Conservation (phyloP, 2,797 vertebrate genomes). For the Acrossocheilus fasciatus region DNA sequence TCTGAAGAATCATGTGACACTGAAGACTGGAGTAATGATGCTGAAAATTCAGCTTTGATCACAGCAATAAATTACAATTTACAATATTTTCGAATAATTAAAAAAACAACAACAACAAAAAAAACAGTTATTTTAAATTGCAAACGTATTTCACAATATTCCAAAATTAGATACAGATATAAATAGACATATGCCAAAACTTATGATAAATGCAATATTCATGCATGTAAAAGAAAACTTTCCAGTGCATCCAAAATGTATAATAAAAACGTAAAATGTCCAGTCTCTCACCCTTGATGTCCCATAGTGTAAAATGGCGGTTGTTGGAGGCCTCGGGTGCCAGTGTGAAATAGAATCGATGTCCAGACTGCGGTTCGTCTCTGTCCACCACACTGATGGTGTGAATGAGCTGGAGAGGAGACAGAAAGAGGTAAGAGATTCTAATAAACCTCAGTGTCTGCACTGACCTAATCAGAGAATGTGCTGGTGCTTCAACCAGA, state of each 20-base stretch:
- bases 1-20: background rate
- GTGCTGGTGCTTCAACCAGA: background rate
- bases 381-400: conserved; percentile 96
- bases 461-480: background rate
- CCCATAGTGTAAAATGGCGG: conserved; percentile 91
- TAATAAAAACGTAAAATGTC: background rate
- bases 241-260: background rate
- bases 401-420: conserved; percentile 88
- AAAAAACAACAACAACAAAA: no score
- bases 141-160: background rate
- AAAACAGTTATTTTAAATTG: background rate
- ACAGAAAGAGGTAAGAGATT: background rate
- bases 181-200: background rate
- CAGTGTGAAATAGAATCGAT: conserved; percentile 93
- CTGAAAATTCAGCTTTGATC: background rate
- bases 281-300: conserved; percentile 81
- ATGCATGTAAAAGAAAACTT: background rate
- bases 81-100: no score
- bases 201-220: background rate
- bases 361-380: conserved; percentile 93
- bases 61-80: background rate
- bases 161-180: background rate
- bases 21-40: background rate
- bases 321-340: conserved; percentile 87
- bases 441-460: background rate